Evolutionary conservation across 2,113 vertebrate species (phyloP).

Genomic region (Microcebus tavaratra): DNA sequence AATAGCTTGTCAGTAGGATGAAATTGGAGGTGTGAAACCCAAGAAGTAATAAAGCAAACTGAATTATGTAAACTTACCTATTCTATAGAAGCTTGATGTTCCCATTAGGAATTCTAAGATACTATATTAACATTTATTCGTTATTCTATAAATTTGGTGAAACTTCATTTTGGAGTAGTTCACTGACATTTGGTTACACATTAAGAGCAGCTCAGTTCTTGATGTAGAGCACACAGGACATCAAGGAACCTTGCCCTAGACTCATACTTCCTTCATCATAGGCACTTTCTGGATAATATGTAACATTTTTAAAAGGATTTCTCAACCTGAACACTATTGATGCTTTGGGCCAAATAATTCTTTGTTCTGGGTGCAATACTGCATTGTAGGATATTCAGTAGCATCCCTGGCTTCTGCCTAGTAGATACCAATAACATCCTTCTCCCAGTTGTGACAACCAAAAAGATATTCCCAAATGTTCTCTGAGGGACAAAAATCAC

Average conservation of each 20-base stretch:
- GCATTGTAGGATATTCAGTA: background rate
- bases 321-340: background rate
- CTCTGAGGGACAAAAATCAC: background rate
- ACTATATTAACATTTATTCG: background rate
- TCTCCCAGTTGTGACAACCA: background rate
- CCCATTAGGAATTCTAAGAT: background rate
- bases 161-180: slow-evolving; percentile 3
- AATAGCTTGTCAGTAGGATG: slow-evolving; percentile 9
- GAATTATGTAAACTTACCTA: background rate
- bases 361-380: background rate
- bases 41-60: slow-evolving; percentile 16
- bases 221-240: background rate
- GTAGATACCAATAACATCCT: background rate
- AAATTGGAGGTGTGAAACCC: slow-evolving; percentile 25
- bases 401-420: background rate
- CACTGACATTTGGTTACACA: background rate
- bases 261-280: background rate
- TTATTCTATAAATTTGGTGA: slow-evolving; percentile 6
- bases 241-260: background rate
- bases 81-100: slow-evolving; percentile 14
- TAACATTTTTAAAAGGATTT: background rate
- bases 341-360: background rate
- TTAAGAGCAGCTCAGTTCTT: background rate
- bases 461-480: background rate
- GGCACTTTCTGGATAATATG: background rate